These are phyloP conservation scores for Coleophora flavipennella DNA, from an alignment of 2,888 invertebrate species.

Conservation along the genomic window DNA sequence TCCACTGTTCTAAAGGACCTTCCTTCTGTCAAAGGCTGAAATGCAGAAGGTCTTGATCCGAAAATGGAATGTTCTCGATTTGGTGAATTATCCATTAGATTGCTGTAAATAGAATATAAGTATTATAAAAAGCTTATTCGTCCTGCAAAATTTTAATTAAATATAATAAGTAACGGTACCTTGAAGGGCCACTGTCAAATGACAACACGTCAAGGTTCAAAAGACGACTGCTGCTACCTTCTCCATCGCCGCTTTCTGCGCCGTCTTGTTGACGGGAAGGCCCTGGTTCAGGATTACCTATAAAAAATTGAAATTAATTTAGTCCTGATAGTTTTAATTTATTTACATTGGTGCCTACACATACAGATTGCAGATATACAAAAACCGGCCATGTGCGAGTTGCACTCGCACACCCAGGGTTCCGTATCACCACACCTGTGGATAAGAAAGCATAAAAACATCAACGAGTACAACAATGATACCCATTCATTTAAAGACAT, in stretches of 20 bases:
- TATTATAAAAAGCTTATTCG: too few relatives aligned
- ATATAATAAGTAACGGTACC: constrained; percentile 28
- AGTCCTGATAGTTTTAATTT: too few relatives aligned
- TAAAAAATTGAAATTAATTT: too few relatives aligned
- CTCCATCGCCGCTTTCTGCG: constrained; percentile 32
- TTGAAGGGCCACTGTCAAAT: constrained; percentile 38
- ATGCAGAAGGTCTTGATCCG: constrained; percentile 55
- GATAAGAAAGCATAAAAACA: too few relatives aligned
- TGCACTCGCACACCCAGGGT: too few relatives aligned
- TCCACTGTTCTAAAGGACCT: constrained; percentile 41
- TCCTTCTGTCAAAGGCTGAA: constrained; percentile 48
- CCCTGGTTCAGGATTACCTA: constrained; percentile 27
- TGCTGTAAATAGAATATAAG: constrained; percentile 26
- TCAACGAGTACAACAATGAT: too few relatives aligned
- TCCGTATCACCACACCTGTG: too few relatives aligned
- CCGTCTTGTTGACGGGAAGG: constrained; percentile 33
- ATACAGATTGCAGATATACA: too few relatives aligned
- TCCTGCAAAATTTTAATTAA: too few relatives aligned
- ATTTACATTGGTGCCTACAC: too few relatives aligned
- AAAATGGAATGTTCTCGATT: constrained; percentile 39
- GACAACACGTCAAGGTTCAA: constrained; percentile 50
- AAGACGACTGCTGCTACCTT: constrained; percentile 35
- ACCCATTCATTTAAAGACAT: too few relatives aligned
- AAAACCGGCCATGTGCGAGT: too few relatives aligned
- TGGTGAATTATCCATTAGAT: constrained; percentile 23